Conservation (phyloP, 2,888 invertebrate species). For the Pilophorus perplexus region DNA sequence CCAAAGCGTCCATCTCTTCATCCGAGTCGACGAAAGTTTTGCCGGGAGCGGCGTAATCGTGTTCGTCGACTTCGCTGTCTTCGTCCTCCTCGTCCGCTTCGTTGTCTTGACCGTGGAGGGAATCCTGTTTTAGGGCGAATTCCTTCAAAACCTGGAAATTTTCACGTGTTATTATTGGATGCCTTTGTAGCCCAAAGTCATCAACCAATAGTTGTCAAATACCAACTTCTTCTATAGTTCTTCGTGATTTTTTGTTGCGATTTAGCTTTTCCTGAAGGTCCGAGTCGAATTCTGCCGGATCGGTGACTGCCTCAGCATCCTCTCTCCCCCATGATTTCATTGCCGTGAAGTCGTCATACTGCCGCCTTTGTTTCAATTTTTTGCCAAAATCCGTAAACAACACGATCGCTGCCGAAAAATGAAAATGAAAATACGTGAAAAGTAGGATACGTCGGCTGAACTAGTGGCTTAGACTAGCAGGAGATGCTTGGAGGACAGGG, state of each 20-base stretch:
- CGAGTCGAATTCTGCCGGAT: conserved; percentile 61
- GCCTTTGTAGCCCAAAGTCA: no score
- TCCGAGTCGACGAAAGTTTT: conserved; percentile 19
- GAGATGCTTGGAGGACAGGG: no score
- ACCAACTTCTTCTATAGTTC: conserved; percentile 13
- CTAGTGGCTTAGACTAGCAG: no score
- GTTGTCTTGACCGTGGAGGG: neutral
- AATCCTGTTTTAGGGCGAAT: neutral
- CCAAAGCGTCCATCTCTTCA: conserved; percentile 18
- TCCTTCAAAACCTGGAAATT: conserved; percentile 7
- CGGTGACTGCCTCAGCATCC: conserved; percentile 51
- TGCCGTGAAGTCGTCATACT: conserved; percentile 64
- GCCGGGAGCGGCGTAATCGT: no score
- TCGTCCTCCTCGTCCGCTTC: neutral
- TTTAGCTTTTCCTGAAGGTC: conserved; percentile 58
- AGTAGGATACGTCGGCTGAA: no score
- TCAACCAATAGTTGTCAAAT: no score
- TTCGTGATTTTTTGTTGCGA: conserved; percentile 53
- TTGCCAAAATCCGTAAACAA: conserved; percentile 66
- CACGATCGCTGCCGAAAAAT: no score
- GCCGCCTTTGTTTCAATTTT: conserved; percentile 62
- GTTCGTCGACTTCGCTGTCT: conserved; percentile 4
- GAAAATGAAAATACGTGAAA: no score
- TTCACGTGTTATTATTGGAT: no score
- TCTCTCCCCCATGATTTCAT: conserved; percentile 52